A percentile compares a stretch with the other conserved stretches of the same genome.
These are phyloP conservation scores for Unio pictorum DNA, from an alignment of 2,888 invertebrate genomes.

Conservation along the genomic window DNA sequence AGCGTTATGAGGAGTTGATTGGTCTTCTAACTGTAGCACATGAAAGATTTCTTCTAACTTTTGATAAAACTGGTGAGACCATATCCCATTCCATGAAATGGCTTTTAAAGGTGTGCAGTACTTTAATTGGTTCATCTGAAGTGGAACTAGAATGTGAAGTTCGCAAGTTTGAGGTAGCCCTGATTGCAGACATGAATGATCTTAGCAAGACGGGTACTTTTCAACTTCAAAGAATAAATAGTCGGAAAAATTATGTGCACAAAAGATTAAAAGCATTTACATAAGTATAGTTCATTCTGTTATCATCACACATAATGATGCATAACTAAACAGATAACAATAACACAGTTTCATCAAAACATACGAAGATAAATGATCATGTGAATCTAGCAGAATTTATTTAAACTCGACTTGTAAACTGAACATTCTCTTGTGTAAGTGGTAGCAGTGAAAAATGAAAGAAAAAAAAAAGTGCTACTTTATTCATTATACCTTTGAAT, in stretches of 20 bases:
- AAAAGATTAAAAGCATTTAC: neutral
- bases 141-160: constrained; percentile 13
- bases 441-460: too few species aligned
- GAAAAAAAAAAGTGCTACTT: too few species aligned
- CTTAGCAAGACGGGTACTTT: neutral
- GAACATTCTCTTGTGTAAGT: too few species aligned
- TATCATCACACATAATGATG: too few species aligned
- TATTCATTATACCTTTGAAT: too few species aligned
- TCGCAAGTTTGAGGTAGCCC: constrained; percentile 1
- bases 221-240: neutral
- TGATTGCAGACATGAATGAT: constrained; percentile 3
- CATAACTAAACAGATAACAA: too few species aligned
- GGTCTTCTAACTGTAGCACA: constrained; percentile 5
- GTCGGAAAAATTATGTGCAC: neutral
- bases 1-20: constrained; percentile 7
- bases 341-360: too few species aligned
- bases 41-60: constrained; percentile 4
- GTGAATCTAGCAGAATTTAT: too few species aligned
- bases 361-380: too few species aligned
- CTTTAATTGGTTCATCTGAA: constrained; percentile 10
- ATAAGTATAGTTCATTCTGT: too few species aligned
- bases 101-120: constrained; percentile 21
- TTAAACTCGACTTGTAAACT: too few species aligned
- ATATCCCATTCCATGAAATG: constrained; percentile 15
- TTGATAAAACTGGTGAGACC: constrained; percentile 5